Evolutionary conservation across 2,888 invertebrate genomes (phyloP).

Genomic region (Agonum fuliginosum): DNA sequence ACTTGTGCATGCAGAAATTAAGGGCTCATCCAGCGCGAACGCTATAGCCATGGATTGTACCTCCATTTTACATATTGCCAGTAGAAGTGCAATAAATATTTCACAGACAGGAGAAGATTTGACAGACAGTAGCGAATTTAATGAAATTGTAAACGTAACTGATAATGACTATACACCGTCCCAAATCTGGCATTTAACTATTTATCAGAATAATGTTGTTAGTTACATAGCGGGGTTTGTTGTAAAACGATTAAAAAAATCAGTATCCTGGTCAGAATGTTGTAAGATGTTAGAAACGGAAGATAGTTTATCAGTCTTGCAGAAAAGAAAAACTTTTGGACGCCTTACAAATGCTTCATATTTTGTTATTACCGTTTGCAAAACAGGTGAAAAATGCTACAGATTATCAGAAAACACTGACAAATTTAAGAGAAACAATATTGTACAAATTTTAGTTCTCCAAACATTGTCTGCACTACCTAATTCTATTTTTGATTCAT

Average conservation of each 20-base stretch:
- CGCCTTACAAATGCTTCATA: constrained; percentile 7
- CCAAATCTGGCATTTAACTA: constrained; percentile 5
- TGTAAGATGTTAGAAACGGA: background rate
- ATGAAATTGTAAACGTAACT: background rate
- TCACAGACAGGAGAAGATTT: background rate
- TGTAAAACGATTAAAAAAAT: background rate
- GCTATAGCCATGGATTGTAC: background rate
- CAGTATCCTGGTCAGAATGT: background rate
- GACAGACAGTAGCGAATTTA: background rate
- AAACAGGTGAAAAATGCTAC: constrained; percentile 1
- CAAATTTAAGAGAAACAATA: background rate
- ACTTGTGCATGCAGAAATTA: constrained; percentile 16
- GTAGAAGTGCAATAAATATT: constrained; percentile 5
- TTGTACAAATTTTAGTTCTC: background rate
- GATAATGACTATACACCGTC: background rate
- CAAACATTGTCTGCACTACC: constrained; percentile 10
- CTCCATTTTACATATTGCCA: background rate
- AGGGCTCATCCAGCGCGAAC: background rate
- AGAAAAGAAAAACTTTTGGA: constrained; percentile 24
- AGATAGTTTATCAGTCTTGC: background rate
- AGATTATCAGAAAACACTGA: background rate
- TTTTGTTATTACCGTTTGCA: background rate
- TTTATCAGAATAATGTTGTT: background rate
- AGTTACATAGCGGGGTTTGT: constrained; percentile 2
- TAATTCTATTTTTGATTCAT: background rate